Conservation (phyloP, 2,888 invertebrate genomes). For the Aproaerema taeniolella region DNA sequence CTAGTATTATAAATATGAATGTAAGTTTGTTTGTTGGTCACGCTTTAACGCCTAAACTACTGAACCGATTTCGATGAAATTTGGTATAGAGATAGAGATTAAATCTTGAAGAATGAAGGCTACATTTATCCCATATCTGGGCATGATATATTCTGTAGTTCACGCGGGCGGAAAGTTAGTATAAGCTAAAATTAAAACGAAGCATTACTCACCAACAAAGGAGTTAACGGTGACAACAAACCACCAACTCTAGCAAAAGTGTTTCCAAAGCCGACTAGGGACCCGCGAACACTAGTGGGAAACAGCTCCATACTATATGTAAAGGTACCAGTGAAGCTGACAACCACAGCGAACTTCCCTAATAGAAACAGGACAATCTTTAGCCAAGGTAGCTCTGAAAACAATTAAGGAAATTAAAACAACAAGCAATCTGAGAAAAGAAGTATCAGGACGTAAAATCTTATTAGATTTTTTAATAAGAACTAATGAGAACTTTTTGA, state of each 20-base stretch:
- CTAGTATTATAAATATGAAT: no score
- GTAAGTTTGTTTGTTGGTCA: no score
- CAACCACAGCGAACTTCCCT: conserved; percentile 49
- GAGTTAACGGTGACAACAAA: conserved; percentile 35
- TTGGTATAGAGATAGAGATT: no score
- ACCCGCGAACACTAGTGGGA: conserved; percentile 35
- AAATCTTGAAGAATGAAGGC: no score
- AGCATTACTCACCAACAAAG: conserved; percentile 29
- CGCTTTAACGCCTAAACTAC: no score
- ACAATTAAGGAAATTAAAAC: no score
- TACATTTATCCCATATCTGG: no score
- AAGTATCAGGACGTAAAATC: background rate
- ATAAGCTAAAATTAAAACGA: no score
- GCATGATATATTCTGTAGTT: no score
- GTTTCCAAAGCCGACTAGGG: conserved; percentile 32
- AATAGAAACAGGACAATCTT: conserved; percentile 45
- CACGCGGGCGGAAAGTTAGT: no score
- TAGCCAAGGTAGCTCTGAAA: conserved; percentile 49
- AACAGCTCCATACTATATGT: conserved; percentile 45
- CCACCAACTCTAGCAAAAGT: conserved; percentile 33
- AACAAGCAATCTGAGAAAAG: no score
- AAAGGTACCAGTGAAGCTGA: conserved; percentile 55
- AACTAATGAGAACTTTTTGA: background rate
- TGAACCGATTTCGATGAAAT: no score
- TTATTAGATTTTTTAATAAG: background rate